A percentile compares a stretch with the other conserved stretches of the same genome.
Evolutionary conservation across 1,140 invertebrate genomes (phyloP).

Genomic region (Psilanteris sp.): DNA sequence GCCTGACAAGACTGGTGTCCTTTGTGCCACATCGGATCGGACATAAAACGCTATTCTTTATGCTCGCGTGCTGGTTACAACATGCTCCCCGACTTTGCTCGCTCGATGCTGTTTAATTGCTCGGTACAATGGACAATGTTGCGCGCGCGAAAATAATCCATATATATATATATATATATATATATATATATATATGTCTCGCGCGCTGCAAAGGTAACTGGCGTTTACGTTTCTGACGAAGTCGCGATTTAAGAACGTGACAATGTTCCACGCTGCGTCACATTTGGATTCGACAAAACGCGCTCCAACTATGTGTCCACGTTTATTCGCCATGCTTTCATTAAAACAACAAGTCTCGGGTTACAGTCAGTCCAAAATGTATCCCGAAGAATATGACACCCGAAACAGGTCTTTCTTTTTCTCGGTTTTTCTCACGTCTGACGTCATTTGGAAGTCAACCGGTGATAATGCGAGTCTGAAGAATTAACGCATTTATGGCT

Average conservation of each 20-base stretch:
- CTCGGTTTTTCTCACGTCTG: constrained; percentile 41
- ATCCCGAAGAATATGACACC: constrained; percentile 51
- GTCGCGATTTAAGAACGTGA: constrained; percentile 38
- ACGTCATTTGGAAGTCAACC: constrained; percentile 44
- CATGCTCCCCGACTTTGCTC: no score
- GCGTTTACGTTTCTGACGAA: constrained; percentile 2
- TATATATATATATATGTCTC: no score
- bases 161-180: no score
- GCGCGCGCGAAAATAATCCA: no score
- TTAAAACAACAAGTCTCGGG: constrained; percentile 59
- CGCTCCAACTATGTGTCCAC: constrained; percentile 41
- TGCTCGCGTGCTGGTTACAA: no score
- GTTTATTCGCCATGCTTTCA: constrained; percentile 46
- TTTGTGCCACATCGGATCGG: no score
- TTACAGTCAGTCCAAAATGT: constrained; percentile 56
- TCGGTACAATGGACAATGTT: no score
- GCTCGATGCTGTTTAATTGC: no score
- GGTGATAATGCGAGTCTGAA: constrained; percentile 42
- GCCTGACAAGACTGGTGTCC: no score
- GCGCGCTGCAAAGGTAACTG: no score
- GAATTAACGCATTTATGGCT: constrained; percentile 52
- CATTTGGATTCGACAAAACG: constrained; percentile 21
- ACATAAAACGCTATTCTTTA: no score
- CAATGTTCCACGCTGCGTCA: constrained; percentile 16
- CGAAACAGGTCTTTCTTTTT: constrained; percentile 57